phyloP scores from a whole-genome alignment of 2,888 invertebrate species.

The Drosophila melanosoma region DNA sequence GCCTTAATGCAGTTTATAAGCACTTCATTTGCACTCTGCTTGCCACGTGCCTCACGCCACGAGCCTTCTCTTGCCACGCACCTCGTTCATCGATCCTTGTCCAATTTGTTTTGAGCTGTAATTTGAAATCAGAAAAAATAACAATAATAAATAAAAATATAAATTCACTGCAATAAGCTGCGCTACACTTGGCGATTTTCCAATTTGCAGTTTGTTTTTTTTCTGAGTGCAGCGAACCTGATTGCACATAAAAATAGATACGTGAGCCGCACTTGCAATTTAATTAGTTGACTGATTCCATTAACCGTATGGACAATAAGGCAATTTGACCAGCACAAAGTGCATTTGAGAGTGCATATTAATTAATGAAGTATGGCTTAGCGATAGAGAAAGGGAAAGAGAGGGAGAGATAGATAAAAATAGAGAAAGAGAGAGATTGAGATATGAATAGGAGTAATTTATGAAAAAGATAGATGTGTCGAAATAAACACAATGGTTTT shows the following conservation, averaged over 20 bases:
- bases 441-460: background rate
- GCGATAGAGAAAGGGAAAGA: background rate
- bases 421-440: background rate
- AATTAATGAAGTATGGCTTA: background rate
- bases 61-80: background rate
- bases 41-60: background rate
- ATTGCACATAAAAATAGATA: conserved; percentile 19
- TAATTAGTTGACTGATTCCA: conserved; percentile 29
- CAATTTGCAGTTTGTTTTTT: background rate
- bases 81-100: conserved; percentile 7
- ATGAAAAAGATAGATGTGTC: background rate
- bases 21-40: conserved; percentile 47
- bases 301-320: conserved; percentile 3
- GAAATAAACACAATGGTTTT: background rate
- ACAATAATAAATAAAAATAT: background rate
- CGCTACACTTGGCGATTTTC: background rate
- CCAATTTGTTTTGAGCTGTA: conserved; percentile 7
- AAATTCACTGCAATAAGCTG: background rate
- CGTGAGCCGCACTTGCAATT: background rate
- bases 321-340: conserved; percentile 7
- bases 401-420: background rate
- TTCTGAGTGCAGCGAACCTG: conserved; percentile 14
- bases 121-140: conserved; percentile 10
- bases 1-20: conserved; percentile 27
- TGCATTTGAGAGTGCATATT: background rate